Conservation (phyloP, 2,797 vertebrate genomes). For the Sebastes baramenuke region DNA sequence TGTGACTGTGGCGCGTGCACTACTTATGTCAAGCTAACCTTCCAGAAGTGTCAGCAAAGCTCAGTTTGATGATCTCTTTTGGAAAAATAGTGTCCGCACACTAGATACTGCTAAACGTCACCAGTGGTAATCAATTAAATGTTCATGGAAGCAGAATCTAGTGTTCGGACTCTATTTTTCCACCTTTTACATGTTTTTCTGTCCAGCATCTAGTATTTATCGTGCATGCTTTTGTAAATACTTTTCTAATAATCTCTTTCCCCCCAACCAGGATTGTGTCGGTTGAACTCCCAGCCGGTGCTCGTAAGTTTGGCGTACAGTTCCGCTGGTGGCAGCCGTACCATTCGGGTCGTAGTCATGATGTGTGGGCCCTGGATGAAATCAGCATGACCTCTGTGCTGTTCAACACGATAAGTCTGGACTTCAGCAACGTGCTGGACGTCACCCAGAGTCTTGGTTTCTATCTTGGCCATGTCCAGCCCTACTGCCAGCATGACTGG, state of each 20-base stretch:
- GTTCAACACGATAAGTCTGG: slow-evolving; percentile 97
- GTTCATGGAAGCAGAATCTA: too few relatives aligned
- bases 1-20: background rate
- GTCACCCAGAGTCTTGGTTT: slow-evolving; percentile 98
- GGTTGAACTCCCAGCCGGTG: slow-evolving; percentile 92
- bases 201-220: too few relatives aligned
- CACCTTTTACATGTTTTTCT: too few relatives aligned
- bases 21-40: background rate
- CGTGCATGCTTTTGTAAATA: too few relatives aligned
- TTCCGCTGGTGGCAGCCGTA: slow-evolving; percentile 99
- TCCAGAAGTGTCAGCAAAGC: background rate
- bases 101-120: too few relatives aligned
- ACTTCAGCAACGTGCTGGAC: slow-evolving; percentile 96
- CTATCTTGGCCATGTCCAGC: slow-evolving; percentile 97
- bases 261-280: slow-evolving; percentile 90
- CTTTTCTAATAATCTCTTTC: background rate
- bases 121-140: too few relatives aligned
- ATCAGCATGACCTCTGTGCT: slow-evolving; percentile 98
- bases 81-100: too few relatives aligned
- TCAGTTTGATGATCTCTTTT: background rate
- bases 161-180: too few relatives aligned
- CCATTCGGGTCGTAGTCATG: slow-evolving; percentile 93
- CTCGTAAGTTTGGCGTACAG: slow-evolving; percentile 94
- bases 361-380: slow-evolving; percentile 99
- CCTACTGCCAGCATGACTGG: slow-evolving; percentile 97